Conservation (phyloP, 2,113 vertebrate species). For the Lophochroa leadbeateri region DNA sequence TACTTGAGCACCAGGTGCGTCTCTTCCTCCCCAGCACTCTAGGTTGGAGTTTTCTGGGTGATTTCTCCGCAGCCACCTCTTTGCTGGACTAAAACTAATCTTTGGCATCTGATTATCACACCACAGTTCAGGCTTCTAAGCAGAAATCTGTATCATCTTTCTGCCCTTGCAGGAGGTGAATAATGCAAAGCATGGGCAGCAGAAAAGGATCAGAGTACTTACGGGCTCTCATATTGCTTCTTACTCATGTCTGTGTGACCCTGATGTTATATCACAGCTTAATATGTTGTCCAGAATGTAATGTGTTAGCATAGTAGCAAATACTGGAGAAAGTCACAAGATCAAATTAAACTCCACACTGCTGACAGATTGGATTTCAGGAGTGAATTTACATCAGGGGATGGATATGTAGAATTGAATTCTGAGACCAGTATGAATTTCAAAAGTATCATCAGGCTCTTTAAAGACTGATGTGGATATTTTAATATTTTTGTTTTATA, state of each 20-base stretch:
- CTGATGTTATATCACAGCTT: conserved; percentile 43
- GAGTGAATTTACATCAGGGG: neutral
- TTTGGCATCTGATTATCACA: neutral
- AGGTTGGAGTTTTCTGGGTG: neutral
- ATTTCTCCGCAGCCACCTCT: neutral
- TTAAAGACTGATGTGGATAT: neutral
- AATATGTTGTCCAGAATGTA: conserved; percentile 44
- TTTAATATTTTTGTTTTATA: neutral
- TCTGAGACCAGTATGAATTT: neutral
- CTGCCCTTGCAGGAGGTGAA: conserved; percentile 17
- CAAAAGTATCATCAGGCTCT: neutral
- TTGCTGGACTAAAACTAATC: neutral
- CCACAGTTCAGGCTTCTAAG: neutral
- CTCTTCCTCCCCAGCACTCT: neutral
- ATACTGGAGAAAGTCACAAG: conserved; percentile 26
- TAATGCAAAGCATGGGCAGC: neutral
- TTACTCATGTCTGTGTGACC: conserved; percentile 41
- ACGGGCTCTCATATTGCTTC: neutral
- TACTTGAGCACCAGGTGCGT: neutral
- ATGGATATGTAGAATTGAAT: neutral
- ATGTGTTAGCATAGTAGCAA: conserved; percentile 38
- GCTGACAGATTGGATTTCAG: conserved; percentile 23
- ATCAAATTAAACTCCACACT: conserved; percentile 22
- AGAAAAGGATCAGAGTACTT: neutral
- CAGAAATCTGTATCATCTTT: neutral